phyloP scores from a whole-genome alignment of 2,888 invertebrate species.

The Acholoe squamosa region DNA sequence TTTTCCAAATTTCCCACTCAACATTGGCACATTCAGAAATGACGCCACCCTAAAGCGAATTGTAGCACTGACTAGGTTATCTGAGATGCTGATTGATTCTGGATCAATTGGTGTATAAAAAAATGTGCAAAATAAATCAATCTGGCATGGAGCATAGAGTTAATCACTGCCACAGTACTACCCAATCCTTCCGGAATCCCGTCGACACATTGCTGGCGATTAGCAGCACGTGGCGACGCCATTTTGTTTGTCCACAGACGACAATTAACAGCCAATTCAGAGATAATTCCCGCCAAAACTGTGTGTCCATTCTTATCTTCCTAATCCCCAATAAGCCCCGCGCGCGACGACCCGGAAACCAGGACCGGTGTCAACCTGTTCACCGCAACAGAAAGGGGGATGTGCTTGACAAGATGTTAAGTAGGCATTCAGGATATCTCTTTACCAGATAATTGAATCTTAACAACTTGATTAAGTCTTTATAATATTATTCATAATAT shows the following conservation, averaged over 20 bases:
- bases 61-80: no score
- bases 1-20: no score
- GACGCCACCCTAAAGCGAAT: no score
- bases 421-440: background rate
- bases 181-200: constrained; percentile 20
- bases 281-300: constrained; percentile 44
- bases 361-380: constrained; percentile 39
- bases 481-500: no score
- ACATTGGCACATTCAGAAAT: no score
- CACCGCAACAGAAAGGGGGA: background rate
- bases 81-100: no score
- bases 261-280: constrained; percentile 31
- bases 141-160: background rate
- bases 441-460: no score
- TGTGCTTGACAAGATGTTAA: background rate
- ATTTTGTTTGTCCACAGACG: background rate
- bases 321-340: constrained; percentile 14
- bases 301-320: constrained; percentile 20
- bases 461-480: no score
- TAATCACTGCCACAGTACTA: background rate
- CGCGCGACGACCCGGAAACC: background rate
- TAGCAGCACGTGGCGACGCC: constrained; percentile 27
- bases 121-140: no score
- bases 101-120: no score
- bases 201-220: background rate